Percentiles rank a stretch among this genome's conserved stretches.
Conservation (phyloP, 2,888 invertebrate genomes). For the Eudasyphora cyanicolor region DNA sequence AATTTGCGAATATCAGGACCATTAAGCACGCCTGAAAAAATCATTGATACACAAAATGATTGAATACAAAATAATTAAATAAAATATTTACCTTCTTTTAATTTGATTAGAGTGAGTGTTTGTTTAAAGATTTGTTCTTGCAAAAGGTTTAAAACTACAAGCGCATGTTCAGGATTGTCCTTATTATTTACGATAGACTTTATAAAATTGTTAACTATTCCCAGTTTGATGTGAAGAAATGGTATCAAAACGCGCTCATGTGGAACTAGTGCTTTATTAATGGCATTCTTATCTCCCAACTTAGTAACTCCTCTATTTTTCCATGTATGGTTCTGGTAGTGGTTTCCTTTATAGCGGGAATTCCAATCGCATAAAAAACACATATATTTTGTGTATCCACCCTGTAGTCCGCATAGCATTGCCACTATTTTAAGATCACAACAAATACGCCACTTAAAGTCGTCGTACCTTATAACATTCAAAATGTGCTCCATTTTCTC, state of each 20-base stretch:
- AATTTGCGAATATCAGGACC: neutral
- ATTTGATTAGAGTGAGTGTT: neutral
- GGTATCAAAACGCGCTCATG: neutral
- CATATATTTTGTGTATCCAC: neutral
- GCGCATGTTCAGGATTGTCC: neutral
- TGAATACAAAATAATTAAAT: neutral
- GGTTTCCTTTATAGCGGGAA: neutral
- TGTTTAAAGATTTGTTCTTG: neutral
- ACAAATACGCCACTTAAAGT: neutral
- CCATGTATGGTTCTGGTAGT: too few species aligned
- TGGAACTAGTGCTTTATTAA: too few species aligned
- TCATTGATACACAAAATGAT: neutral
- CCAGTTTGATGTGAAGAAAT: too few species aligned
- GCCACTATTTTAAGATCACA: too few species aligned
- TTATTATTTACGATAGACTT: neutral
- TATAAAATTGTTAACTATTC: neutral
- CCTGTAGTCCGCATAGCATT: slow-evolving; percentile 1
- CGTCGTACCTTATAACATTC: neutral
- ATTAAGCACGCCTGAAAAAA: neutral
- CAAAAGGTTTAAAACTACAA: neutral
- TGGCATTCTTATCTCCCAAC: too few species aligned
- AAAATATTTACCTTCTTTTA: neutral
- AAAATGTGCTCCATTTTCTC: too few species aligned
- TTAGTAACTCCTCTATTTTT: too few species aligned
- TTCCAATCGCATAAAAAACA: neutral